Base-by-base conservation (phyloP, 2,797 vertebrate genomes). In the Lemur catta region DNA sequence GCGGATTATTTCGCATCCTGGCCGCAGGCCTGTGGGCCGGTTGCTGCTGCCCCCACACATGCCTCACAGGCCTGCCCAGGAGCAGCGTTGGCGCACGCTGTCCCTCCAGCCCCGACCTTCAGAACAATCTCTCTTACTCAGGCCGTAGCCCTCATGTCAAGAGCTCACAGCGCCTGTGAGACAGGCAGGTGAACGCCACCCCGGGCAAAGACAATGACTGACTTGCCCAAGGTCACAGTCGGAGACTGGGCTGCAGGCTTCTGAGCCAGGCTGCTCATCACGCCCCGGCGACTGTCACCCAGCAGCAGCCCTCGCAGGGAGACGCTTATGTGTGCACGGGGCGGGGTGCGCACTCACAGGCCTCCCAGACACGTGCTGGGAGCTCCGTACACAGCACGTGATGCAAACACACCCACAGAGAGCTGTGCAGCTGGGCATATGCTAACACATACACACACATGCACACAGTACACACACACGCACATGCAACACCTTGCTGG, bases 381-480 rank as follows among this genome's bases (percentile, higher is more conserved):
- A 84, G 52, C 72, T 35, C 61, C 26, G 8, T 55, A 50, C 69
- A 18, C 26, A 79, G 74, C 88, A 86, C 9, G 1, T 67, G 88
- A 79, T 67, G 63, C 76, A 94, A 80, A 95, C 89, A 84, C 50
- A n/a, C 86, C 82, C 71, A 69, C 63, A 55, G 85, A 52, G 22
- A 69, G 69, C 75, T 18, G 3, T 67, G 55, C 55, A 50, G 46
- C 12, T 20, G 35, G 76, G 91, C 82, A 38, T 18, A 7, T 74
- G 74, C 71, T 33, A 22, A 41, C 84, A 1, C 5, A 2, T 30
- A 24, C 18, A 18, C 65, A 55, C 18, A 4, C 1, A 4, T 55
- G 17, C 1, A 20, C 10, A 28, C 57, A 28, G 4, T 41, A 11
- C 50, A 43, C 33, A 15, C 63, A 67, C 63, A 20, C 0, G 6